A percentile compares a stretch with the other conserved stretches of the same genome.
These are phyloP conservation scores for Morpho achilles DNA, from an alignment of 2,888 invertebrate species.

Conservation along the genomic window DNA sequence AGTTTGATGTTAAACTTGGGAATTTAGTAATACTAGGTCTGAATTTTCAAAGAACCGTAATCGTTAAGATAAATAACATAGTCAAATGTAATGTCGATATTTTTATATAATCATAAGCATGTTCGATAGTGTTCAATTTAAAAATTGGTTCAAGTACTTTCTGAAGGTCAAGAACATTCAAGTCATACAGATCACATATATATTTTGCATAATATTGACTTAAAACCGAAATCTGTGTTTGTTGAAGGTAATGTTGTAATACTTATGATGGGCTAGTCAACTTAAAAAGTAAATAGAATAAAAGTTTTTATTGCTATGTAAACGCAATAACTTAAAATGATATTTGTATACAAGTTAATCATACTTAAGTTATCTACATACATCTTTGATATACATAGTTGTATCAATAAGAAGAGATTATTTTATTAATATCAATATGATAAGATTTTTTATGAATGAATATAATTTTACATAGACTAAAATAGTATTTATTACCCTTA, in stretches of 20 bases:
- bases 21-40: too few species aligned
- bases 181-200: background rate
- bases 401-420: background rate
- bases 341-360: background rate
- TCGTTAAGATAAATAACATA: too few species aligned
- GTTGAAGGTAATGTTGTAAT: constrained; percentile 13
- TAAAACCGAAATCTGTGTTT: constrained; percentile 1
- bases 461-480: too few species aligned
- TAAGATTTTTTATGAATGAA: too few species aligned
- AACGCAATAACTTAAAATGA: background rate
- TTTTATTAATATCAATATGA: too few species aligned
- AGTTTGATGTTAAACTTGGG: too few species aligned
- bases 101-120: too few species aligned
- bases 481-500: too few species aligned
- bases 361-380: background rate
- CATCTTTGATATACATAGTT: background rate
- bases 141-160: background rate
- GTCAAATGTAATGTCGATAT: too few species aligned
- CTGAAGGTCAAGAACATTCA: constrained; percentile 9
- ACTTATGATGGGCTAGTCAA: constrained; percentile 7
- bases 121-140: too few species aligned
- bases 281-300: constrained; percentile 10
- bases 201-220: constrained; percentile 10
- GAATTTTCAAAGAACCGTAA: too few species aligned
- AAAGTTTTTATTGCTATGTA: constrained; percentile 2